Evolutionary conservation across 2,888 invertebrate genomes (phyloP).

Genomic region (Chaitophorus viminalis): DNA sequence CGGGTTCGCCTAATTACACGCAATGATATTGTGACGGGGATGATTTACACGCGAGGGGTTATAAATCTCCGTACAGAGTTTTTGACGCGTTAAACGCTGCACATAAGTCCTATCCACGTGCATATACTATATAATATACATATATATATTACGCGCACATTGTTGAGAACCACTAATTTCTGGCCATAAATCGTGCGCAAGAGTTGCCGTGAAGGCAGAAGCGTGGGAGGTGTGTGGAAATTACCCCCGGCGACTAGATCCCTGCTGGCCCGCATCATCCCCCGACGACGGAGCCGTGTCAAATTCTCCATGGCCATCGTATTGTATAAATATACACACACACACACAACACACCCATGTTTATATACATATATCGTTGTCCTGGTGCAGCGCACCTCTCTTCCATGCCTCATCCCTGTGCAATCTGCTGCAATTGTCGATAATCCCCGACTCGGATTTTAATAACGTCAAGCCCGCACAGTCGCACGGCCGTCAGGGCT

Average conservation of each 20-base stretch:
- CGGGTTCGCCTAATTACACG: neutral
- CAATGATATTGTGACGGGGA: conserved; percentile 19
- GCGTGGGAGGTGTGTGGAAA: neutral
- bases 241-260: neutral
- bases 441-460: conserved; percentile 34
- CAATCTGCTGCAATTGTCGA: conserved; percentile 21
- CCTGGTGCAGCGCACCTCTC: neutral
- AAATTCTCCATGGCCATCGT: conserved; percentile 8
- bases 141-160: neutral
- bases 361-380: neutral
- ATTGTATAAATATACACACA: neutral
- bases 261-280: neutral
- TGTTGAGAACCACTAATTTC: conserved; percentile 51
- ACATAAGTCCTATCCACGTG: neutral
- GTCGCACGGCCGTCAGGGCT: neutral
- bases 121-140: neutral
- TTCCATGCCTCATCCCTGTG: no score
- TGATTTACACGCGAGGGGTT: conserved; percentile 22
- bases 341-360: neutral
- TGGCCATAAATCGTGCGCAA: conserved; percentile 31
- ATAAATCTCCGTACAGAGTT: conserved; percentile 36
- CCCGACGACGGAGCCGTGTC: conserved; percentile 17
- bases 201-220: neutral
- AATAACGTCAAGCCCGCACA: conserved; percentile 13
- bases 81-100: conserved; percentile 32